Conservation (phyloP, 2,113 vertebrate species). For the Lampris megalopsis region DNA sequence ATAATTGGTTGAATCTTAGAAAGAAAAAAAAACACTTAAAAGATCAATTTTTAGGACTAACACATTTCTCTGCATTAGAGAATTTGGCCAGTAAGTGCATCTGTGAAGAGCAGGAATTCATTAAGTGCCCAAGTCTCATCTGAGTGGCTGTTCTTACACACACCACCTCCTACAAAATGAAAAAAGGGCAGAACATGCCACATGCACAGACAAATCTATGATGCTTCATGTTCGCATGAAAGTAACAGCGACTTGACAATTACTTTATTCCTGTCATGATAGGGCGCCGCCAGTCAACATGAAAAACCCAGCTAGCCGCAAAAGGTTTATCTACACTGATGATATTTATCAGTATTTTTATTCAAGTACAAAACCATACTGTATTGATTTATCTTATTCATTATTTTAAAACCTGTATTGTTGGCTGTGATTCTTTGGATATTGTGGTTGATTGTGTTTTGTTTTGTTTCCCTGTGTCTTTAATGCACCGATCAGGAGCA, state of each 20-base stretch:
- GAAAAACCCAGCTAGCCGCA: conserved; percentile 37
- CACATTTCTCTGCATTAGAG: conserved; percentile 40
- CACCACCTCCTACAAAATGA: conserved; percentile 54
- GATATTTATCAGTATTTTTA: too few species aligned
- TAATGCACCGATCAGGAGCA: too few species aligned
- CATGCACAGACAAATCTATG: conserved; percentile 54
- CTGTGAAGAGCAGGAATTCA: conserved; percentile 55
- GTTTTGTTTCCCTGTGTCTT: too few species aligned
- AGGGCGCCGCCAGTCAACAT: conserved; percentile 53
- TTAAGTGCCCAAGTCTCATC: conserved; percentile 59
- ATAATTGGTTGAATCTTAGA: not conserved
- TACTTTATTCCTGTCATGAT: conserved; percentile 36
- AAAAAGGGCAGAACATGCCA: conserved; percentile 50
- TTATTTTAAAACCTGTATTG: too few species aligned
- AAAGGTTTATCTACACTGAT: too few species aligned
- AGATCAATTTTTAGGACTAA: conserved; percentile 43
- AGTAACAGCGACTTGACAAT: conserved; percentile 49
- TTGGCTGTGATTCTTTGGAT: too few species aligned
- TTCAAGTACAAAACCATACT: too few species aligned
- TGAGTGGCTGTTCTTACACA: conserved; percentile 64
- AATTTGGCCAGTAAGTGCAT: conserved; percentile 29
- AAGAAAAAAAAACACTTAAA: conserved; percentile 10
- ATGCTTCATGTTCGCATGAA: conserved; percentile 55
- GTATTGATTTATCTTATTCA: too few species aligned
- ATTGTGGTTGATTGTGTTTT: too few species aligned